phyloP scores from a whole-genome alignment of 2,113 vertebrate genomes.

The Petrocephalus zakoni region DNA sequence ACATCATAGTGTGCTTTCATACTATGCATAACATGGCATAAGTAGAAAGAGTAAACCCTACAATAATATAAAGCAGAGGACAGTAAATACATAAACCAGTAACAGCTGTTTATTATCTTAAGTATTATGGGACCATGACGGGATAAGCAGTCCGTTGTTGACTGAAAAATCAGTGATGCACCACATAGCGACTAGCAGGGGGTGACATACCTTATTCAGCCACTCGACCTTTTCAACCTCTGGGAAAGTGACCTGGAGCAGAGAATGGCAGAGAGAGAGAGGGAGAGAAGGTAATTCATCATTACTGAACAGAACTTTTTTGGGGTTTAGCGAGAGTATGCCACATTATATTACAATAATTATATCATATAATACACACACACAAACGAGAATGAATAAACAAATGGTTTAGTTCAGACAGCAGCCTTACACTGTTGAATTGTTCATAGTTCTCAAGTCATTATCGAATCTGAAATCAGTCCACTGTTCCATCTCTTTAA shows the following conservation, averaged over 20 bases:
- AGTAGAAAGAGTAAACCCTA: not conserved
- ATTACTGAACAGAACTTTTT: not conserved
- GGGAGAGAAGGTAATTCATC: not conserved
- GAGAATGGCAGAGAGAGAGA: not conserved
- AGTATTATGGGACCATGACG: not conserved
- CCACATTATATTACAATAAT: no score
- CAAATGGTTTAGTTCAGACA: not conserved
- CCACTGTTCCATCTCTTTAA: not conserved
- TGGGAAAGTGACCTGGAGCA: slow-evolving; percentile 76
- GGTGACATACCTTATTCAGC: slow-evolving; percentile 86
- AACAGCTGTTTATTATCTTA: not conserved
- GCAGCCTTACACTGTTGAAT: not conserved
- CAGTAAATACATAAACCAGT: not conserved
- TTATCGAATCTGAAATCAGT: not conserved
- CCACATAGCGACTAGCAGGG: not conserved
- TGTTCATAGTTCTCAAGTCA: not conserved
- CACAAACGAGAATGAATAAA: not conserved
- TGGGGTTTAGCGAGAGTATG: not conserved
- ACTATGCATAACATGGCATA: not conserved
- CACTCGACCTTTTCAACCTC: slow-evolving; percentile 87
- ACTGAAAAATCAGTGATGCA: not conserved
- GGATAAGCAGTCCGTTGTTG: not conserved
- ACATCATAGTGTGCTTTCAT: not conserved
- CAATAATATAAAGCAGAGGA: not conserved
- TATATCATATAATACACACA: no score